A percentile compares a stretch with the other conserved stretches of the same genome.
These are phyloP conservation scores for Mesochorus sp. DNA, from an alignment of 2,888 invertebrate species.

Conservation along the genomic window DNA sequence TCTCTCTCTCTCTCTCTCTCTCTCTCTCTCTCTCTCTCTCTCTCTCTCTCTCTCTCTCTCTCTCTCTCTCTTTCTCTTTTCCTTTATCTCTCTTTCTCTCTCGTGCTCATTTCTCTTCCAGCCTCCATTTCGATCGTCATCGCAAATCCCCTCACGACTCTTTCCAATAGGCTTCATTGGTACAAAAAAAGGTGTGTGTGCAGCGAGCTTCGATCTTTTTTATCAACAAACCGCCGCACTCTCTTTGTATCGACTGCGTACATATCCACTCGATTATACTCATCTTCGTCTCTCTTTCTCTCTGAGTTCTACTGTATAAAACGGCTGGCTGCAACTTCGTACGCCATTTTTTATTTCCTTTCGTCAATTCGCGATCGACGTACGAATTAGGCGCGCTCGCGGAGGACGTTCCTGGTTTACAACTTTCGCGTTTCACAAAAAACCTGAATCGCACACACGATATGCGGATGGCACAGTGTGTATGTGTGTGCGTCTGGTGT, in stretches of 20 bases:
- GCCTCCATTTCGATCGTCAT: slow-evolving; percentile 65
- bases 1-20: too few species aligned
- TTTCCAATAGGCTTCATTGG: slow-evolving; percentile 76
- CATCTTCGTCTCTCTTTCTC: slow-evolving; percentile 2
- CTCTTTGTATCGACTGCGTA: slow-evolving; percentile 1
- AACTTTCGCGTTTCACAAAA: background rate
- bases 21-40: slow-evolving; percentile 9
- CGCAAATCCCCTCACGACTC: slow-evolving; percentile 74
- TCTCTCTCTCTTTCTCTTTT: slow-evolving; percentile 40
- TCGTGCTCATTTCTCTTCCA: background rate
- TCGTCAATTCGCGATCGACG: slow-evolving; percentile 60
- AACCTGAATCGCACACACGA: slow-evolving; percentile 14
- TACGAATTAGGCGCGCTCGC: slow-evolving; percentile 58
- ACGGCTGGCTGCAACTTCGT: background rate
- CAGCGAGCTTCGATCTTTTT: slow-evolving; percentile 46
- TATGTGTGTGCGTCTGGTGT: background rate
- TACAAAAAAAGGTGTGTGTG: slow-evolving; percentile 74
- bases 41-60: slow-evolving; percentile 39
- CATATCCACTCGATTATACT: slow-evolving; percentile 49
- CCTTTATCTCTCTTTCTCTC: background rate
- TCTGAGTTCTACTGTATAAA: slow-evolving; percentile 1
- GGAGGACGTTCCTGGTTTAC: slow-evolving; percentile 16
- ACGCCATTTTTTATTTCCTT: slow-evolving; percentile 2
- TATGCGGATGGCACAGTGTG: too few species aligned
- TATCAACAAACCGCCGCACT: slow-evolving; percentile 21